Evolutionary conservation across 2,797 vertebrate species (phyloP).

Genomic region (Alfaro cultratus): DNA sequence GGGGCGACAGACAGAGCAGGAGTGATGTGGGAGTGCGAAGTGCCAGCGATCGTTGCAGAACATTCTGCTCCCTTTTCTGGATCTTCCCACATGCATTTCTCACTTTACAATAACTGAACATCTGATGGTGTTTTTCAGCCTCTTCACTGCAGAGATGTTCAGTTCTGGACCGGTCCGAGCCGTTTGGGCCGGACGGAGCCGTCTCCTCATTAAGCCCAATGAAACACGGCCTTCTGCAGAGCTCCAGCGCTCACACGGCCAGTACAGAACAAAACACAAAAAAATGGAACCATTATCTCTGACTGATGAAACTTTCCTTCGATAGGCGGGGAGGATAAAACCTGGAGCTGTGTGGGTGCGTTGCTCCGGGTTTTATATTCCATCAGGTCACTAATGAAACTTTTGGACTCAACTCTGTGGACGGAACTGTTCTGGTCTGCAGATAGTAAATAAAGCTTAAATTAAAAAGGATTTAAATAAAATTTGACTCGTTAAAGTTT

Average conservation of each 20-base stretch:
- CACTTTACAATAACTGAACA: background rate
- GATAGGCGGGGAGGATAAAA: background rate
- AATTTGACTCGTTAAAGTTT: no score
- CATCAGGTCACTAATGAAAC: background rate
- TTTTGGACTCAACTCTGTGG: no score
- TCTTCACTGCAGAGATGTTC: background rate
- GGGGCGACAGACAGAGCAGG: background rate
- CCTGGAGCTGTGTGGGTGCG: background rate
- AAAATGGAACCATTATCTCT: background rate
- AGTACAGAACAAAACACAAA: background rate
- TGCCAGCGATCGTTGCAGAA: slow-evolving; percentile 12
- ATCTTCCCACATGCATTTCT: background rate
- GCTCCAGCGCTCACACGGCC: background rate
- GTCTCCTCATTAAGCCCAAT: background rate
- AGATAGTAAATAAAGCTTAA: background rate
- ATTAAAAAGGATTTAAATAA: no score
- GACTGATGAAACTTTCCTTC: background rate
- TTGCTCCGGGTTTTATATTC: background rate
- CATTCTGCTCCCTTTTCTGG: slow-evolving; percentile 5
- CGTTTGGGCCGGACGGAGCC: no score
- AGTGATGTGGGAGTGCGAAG: slow-evolving; percentile 18
- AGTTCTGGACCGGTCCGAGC: background rate
- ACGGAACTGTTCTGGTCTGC: background rate
- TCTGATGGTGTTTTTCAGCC: background rate
- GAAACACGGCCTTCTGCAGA: background rate